phyloP scores from a whole-genome alignment of 2,797 vertebrate species.

The Falco biarmicus region DNA sequence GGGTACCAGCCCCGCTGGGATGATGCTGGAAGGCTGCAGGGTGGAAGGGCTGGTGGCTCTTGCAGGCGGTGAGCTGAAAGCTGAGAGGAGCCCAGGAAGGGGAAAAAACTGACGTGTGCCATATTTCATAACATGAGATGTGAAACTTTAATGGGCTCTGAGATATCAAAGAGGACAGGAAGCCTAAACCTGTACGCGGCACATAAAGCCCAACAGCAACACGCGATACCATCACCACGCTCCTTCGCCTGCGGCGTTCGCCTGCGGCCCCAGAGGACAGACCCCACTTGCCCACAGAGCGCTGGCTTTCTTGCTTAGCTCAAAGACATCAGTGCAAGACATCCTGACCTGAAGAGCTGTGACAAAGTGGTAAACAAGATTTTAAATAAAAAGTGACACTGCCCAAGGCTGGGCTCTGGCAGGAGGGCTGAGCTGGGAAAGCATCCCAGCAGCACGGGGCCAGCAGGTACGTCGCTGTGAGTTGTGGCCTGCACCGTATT shows the following conservation, averaged over 20 bases:
- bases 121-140: constrained; percentile 25
- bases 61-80: background rate
- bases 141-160: constrained; percentile 50
- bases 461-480: background rate
- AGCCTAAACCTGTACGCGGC: background rate
- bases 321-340: background rate
- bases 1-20: background rate
- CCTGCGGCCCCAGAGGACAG: background rate
- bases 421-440: background rate
- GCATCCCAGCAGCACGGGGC: rapidly evolving
- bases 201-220: background rate
- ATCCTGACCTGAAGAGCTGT: background rate
- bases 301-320: background rate
- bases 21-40: background rate
- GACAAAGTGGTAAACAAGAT: background rate
- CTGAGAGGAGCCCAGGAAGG: constrained; percentile 26
- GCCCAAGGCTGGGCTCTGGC: rapidly evolving
- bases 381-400: background rate
- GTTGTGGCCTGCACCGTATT: background rate
- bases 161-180: constrained; percentile 17
- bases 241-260: background rate
- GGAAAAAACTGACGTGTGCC: background rate
- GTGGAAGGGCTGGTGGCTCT: background rate
- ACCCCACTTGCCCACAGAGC: rapidly evolving
- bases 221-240: background rate